phyloP scores from a whole-genome alignment of 2,113 vertebrate species.

The Oreotrochilus melanogaster region DNA sequence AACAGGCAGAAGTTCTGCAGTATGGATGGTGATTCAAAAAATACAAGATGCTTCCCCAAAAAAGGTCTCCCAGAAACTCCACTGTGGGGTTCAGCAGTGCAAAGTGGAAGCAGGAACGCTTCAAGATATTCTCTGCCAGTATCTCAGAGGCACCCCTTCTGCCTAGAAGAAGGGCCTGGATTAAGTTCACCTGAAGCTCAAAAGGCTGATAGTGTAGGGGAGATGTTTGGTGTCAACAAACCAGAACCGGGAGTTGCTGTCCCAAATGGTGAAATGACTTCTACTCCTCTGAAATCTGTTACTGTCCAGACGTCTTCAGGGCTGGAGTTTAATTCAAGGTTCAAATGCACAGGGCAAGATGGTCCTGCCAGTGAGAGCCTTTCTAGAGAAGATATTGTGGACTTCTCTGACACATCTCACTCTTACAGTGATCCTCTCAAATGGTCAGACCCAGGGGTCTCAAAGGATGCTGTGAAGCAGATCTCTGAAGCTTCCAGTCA shows the following conservation, averaged over 20 bases:
- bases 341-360: not conserved
- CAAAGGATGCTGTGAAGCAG: not conserved
- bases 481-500: constrained; percentile 46
- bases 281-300: constrained; percentile 31
- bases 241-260: not conserved
- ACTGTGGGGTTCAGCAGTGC: not conserved
- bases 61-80: not conserved
- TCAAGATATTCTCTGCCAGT: not conserved
- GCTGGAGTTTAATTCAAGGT: constrained; percentile 32
- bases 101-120: not conserved
- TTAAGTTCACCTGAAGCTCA: not conserved
- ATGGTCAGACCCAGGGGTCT: not conserved
- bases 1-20: not conserved
- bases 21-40: not conserved
- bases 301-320: constrained; percentile 67
- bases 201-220: not conserved
- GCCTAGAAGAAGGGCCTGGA: not conserved
- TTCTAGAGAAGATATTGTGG: not conserved
- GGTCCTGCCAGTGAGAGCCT: not conserved
- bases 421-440: not conserved
- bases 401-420: not conserved
- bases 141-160: not conserved
- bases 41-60: not conserved
- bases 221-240: not conserved
- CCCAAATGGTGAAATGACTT: not conserved